Base-by-base conservation (phyloP, 2,888 invertebrate genomes). In the Eilema sororculum region DNA sequence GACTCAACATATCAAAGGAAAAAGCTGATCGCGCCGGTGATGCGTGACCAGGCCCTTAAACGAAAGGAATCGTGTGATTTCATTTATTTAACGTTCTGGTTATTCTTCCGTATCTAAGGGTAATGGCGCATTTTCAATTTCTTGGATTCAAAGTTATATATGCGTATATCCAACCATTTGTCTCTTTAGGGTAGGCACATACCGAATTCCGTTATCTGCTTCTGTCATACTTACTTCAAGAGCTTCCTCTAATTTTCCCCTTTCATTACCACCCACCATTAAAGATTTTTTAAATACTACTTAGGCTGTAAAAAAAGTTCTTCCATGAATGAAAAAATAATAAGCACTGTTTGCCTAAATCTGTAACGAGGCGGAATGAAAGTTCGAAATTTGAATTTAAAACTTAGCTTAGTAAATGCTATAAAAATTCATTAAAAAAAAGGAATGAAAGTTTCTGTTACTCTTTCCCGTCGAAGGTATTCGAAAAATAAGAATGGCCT, bases 1-100 rank as follows among this genome's bases (percentile, higher is more conserved):
- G 65, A 30, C 57, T 33, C 57, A n/a, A 65, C 65, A 57, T 33
- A 33, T 65, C 65, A 65, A 56, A 65, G 65, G 33, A 65, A 33
- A 65, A 33, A 33, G 56, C 65, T 57, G 57, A 65, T 65, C 65
- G 24, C 20, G 8, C 5, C 30, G 24, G 33, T 24, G 65, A 65
- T 33, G 56, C 65, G 33, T 65, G 57, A 65, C 65, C 30, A 33
- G 33, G 28, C 28, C 46, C n/a, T 64, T n/a, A 4, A 28, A 62
- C 24, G 24, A 62, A 52, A 28, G n/a, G 8, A 52, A 64, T 25
- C 20, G 46, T 64, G n/a, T 20, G 10, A 12, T 13, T 30, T 16
- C 37, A 41, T 52, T 22, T 52, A n/a, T 52, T 52, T 64, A 30
- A 28, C 8, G n/a, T 28, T 8, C 13, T 8, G 3, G 28, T 25